phyloP scores from a whole-genome alignment of 2,113 vertebrate genomes.

The Gymnobelideus leadbeateri region DNA sequence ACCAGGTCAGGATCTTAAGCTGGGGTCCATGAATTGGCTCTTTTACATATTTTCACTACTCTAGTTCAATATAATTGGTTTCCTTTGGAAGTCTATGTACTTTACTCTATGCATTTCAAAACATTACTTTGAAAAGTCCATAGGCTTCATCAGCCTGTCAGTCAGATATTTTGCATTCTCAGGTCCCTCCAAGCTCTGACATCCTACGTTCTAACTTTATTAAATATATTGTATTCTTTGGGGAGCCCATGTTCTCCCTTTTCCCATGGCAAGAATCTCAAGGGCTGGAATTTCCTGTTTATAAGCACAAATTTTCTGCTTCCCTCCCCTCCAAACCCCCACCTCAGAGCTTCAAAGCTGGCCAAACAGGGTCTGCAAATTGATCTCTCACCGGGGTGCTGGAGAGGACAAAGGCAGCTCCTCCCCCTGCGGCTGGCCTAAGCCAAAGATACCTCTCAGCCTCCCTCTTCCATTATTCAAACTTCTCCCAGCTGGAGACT shows the following conservation, averaged over 20 bases:
- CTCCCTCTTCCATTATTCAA: not conserved
- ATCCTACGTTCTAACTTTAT: not conserved
- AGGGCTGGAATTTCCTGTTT: not conserved
- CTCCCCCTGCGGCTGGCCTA: not conserved
- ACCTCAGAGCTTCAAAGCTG: not conserved
- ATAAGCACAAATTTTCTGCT: not conserved
- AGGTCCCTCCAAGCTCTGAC: not conserved
- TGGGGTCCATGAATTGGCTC: not conserved
- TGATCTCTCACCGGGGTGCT: not conserved
- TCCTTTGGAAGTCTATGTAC: not conserved
- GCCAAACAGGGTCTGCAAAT: not conserved
- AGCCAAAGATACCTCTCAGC: not conserved
- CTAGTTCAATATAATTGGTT: not conserved
- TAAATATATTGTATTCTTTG: not conserved
- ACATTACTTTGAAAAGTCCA: not conserved
- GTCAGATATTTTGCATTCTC: not conserved
- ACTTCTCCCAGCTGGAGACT: not conserved
- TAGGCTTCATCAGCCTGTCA: not conserved
- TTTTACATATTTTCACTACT: not conserved
- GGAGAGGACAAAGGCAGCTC: not conserved
- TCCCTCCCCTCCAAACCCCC: not conserved
- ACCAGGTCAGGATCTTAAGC: not conserved
- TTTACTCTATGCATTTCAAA: not conserved
- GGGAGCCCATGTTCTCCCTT: not conserved
- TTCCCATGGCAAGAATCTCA: not conserved